Evolutionary conservation across 2,888 invertebrate species (phyloP), one percentile per base, ranked within the genome.

Genomic region (Torymus texanus): DNA sequence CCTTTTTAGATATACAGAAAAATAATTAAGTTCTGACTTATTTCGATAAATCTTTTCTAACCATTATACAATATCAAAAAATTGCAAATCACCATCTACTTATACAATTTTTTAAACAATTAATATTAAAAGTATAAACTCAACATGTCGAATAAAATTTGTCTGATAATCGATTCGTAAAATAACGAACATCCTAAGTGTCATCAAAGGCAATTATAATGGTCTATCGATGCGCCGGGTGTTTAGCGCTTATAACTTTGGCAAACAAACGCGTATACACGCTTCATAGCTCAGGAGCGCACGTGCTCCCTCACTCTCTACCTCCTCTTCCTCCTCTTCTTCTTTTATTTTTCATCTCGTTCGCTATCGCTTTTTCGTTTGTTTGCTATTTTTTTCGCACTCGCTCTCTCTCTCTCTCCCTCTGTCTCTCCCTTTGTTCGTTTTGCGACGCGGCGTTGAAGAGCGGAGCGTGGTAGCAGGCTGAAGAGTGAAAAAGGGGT

Each of bases 401-500:
- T 51, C 51, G 71, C 16, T 63, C 11, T 50, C 58, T 56, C n/a
- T 24, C 21, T 14, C 21, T 29, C 11, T n/a, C 41, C 61, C 72
- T 56, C n/a, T 24, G 41, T 14, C 21, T 29, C 11, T n/a, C 41
- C 61, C 72, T 56, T 51, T 66, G 56, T 18, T 51, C n/a, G 41
- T 70, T 65, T 66, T 14, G 21, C 61, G n/a, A 24, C 29, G 62
- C 2, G 56, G n/a, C 24, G 16, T 29, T 16, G 56, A 53, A 21
- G 72, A 50, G 75, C 56, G 73, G 14, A 4, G 55, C 65, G 29
- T 24, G 2, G 29, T 29, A 13, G 16, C 41, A n/a, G n/a, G 61
- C 72, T 29, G 72, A 61, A 78, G 74, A 61, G 79, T 70, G 76
- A 75, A 76, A 80, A 78, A 72, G 67, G 78, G 66, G 55, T 78